Evolutionary conservation across 2,888 invertebrate species (phyloP).

Genomic region (Acanthosepion pharaonis): DNA sequence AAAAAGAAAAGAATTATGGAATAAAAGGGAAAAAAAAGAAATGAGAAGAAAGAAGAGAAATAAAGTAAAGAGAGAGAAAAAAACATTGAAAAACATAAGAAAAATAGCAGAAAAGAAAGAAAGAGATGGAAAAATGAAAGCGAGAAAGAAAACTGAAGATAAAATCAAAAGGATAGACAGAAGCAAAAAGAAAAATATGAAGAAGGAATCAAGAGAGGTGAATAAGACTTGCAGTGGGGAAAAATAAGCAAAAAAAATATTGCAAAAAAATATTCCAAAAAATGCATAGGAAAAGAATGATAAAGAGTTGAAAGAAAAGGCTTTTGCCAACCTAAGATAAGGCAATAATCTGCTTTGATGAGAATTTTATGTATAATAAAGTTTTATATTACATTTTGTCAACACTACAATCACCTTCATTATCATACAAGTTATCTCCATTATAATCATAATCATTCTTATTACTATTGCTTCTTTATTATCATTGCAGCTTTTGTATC

Average conservation of each 20-base stretch:
- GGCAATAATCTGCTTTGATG: slow-evolving; percentile 17
- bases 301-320: neutral
- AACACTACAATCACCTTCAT: slow-evolving; percentile 2
- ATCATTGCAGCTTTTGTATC: too few relatives aligned
- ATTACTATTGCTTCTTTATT: neutral
- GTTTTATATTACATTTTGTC: slow-evolving; percentile 33
- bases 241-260: too few relatives aligned
- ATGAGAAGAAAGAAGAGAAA: too few relatives aligned
- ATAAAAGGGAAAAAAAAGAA: too few relatives aligned
- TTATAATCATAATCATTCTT: neutral
- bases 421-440: neutral
- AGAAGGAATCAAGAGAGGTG: neutral
- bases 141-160: neutral
- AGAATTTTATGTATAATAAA: slow-evolving; percentile 20
- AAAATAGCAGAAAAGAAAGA: neutral
- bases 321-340: neutral
- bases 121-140: neutral
- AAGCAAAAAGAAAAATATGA: neutral
- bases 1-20: too few relatives aligned
- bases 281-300: too few relatives aligned
- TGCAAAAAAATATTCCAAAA: too few relatives aligned
- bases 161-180: neutral
- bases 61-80: too few relatives aligned
- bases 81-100: too few relatives aligned
- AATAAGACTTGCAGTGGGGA: too few relatives aligned